Base-by-base conservation (phyloP, 2,113 vertebrate genomes). In the Arvicanthis niloticus region DNA sequence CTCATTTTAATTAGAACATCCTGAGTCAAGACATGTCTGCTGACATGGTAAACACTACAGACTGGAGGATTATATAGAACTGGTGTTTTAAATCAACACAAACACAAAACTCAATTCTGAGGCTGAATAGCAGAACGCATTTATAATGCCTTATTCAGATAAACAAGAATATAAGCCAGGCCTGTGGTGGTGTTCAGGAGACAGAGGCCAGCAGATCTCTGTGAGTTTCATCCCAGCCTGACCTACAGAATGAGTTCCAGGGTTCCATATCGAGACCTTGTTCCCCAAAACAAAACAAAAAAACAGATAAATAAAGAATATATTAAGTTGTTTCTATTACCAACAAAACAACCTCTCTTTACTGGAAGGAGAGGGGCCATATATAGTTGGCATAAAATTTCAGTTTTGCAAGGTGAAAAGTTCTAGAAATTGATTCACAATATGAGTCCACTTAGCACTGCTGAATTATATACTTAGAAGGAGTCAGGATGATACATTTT, bases 341-440 rank as follows among this genome's bases (percentile, higher is more conserved):
- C 89, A 91, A 81, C 85, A 76, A 85, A 85, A 93, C 45, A 76
- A 13, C 2, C 62, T 60, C 89, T 91, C 34, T 90, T 88, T 73
- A 19, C 60, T 95, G 73, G 45, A 34, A 62, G 29, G 58, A 76
- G 67, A 19, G 17, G 10, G 3, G 0, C 15, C 26, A 70, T 24
- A 16, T n/a, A n/a, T 11, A 48, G 17, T 72, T 81, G 19, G 51
- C 19, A 68, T 16, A 76, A 65, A 93, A 37, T 89, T 76, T 89
- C 48, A 70, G 29, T 86, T 95, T 65, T 89, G 51, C 15, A 70
- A 65, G 42, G 42, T 72, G 77, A 73, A 88, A 92, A 75, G 45
- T 85, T 75, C 56, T 89, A 16, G 77, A 89, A 56, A 65, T 75
- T 65, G 26, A 21, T n/a, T 70, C 19, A 42, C 37, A 48, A 10